Evolutionary conservation across 2,888 invertebrate genomes (phyloP).

Genomic region (Leptinotarsa juncta): DNA sequence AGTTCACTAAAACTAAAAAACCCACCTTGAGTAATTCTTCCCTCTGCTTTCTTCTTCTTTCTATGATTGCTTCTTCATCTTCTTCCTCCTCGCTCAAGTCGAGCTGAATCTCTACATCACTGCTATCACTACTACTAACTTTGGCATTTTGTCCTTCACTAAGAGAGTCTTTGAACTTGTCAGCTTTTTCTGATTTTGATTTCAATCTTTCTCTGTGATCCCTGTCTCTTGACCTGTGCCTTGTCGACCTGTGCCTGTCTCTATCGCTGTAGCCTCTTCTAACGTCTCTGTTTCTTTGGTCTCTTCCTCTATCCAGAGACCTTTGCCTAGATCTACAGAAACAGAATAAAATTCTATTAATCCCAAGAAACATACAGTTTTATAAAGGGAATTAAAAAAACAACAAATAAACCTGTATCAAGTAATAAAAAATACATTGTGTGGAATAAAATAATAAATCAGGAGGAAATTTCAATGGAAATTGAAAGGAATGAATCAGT

Average conservation of each 20-base stretch:
- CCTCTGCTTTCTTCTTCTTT: conserved; percentile 85
- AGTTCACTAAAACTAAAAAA: conserved; percentile 16
- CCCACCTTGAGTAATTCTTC: conserved; percentile 87
- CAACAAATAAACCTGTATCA: too few relatives aligned
- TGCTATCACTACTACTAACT: conserved; percentile 78
- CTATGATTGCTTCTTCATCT: conserved; percentile 93
- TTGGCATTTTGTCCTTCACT: conserved; percentile 83
- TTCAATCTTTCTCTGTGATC: conserved; percentile 60
- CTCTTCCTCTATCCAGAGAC: conserved; percentile 58
- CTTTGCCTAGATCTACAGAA: conserved; percentile 40
- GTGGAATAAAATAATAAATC: too few relatives aligned
- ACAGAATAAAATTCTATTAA: too few relatives aligned
- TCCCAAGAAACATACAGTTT: too few relatives aligned
- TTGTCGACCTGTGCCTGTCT: conserved; percentile 52
- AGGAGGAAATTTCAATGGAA: too few relatives aligned
- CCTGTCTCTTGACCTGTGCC: conserved; percentile 61
- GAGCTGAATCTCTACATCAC: conserved; percentile 79
- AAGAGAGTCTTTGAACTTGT: conserved; percentile 78
- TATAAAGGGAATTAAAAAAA: too few relatives aligned
- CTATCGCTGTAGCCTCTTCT: conserved; percentile 39
- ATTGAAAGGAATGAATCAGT: too few relatives aligned
- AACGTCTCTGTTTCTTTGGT: conserved; percentile 60
- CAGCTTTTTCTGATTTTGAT: conserved; percentile 63
- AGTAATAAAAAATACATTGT: too few relatives aligned
- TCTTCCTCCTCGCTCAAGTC: conserved; percentile 87